Conservation (phyloP, 1,140 invertebrate species). For the Apis florea region DNA sequence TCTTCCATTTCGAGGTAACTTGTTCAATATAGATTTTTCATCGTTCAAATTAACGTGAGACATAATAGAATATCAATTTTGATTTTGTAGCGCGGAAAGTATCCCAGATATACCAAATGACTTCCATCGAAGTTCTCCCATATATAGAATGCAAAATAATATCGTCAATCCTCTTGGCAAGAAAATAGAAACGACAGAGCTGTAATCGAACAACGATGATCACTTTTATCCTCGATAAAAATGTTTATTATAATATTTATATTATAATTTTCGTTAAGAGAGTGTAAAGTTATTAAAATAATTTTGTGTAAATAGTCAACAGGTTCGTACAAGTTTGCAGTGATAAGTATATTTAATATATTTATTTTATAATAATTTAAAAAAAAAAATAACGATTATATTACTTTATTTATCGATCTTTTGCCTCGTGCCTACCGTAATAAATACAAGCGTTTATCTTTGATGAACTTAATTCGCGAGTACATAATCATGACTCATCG, state of each 20-base stretch:
- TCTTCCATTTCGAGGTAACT: slow-evolving; percentile 76
- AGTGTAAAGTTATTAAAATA: slow-evolving; percentile 23
- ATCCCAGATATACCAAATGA: slow-evolving; percentile 77
- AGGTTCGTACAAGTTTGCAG: slow-evolving; percentile 18
- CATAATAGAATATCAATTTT: background rate
- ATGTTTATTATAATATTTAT: background rate
- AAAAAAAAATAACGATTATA: background rate
- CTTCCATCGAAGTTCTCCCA: slow-evolving; percentile 77
- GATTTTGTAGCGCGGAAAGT: slow-evolving; percentile 71
- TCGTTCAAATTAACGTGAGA: background rate
- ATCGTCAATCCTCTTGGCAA: slow-evolving; percentile 84
- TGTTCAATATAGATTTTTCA: no score
- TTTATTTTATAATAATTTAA: slow-evolving; percentile 37
- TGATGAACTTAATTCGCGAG: slow-evolving; percentile 9
- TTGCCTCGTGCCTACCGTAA: background rate
- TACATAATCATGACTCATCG: background rate
- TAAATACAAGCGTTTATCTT: slow-evolving; percentile 4
- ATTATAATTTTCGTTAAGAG: background rate
- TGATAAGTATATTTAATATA: slow-evolving; percentile 32
- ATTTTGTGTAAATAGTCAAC: slow-evolving; percentile 50
- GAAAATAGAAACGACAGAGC: slow-evolving; percentile 93
- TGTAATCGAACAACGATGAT: slow-evolving; percentile 75
- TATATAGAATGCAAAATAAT: slow-evolving; percentile 78
- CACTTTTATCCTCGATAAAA: background rate
- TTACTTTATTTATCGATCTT: slow-evolving; percentile 16